These are phyloP conservation scores for Cinara cedri DNA, from an alignment of 2,888 invertebrate species.

Conservation along the genomic window DNA sequence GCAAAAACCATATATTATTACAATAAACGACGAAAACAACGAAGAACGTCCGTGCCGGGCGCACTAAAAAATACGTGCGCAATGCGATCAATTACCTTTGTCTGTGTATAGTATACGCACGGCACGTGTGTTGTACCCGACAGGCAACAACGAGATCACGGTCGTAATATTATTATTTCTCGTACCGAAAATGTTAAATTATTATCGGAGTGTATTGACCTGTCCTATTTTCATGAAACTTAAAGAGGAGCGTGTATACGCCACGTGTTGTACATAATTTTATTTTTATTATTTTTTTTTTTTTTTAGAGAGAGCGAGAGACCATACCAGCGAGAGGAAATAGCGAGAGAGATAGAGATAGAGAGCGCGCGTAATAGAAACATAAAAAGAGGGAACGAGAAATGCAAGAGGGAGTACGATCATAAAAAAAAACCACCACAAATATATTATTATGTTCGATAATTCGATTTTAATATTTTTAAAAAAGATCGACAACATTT, in stretches of 20 bases:
- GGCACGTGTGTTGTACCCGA: neutral
- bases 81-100: neutral
- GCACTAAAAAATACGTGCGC: too few relatives aligned
- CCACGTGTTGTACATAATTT: neutral
- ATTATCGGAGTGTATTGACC: constrained; percentile 48
- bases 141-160: constrained; percentile 6
- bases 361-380: neutral
- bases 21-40: neutral
- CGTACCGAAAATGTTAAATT: constrained; percentile 37
- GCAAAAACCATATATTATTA: constrained; percentile 17
- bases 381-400: neutral
- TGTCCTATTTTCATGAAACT: constrained; percentile 40
- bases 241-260: constrained; percentile 20
- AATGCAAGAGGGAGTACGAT: too few relatives aligned
- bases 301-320: too few relatives aligned
- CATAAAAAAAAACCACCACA: too few relatives aligned
- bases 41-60: constrained; percentile 3
- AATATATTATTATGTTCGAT: too few relatives aligned
- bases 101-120: neutral
- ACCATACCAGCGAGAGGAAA: neutral
- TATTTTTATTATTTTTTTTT: too few relatives aligned
- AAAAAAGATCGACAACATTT: too few relatives aligned
- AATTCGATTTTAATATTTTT: too few relatives aligned
- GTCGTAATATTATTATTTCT: constrained; percentile 19
- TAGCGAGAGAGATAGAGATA: neutral